These are phyloP conservation scores for Genyomyrus donnyi DNA, from an alignment of 2,113 vertebrate genomes.

Conservation along the genomic window DNA sequence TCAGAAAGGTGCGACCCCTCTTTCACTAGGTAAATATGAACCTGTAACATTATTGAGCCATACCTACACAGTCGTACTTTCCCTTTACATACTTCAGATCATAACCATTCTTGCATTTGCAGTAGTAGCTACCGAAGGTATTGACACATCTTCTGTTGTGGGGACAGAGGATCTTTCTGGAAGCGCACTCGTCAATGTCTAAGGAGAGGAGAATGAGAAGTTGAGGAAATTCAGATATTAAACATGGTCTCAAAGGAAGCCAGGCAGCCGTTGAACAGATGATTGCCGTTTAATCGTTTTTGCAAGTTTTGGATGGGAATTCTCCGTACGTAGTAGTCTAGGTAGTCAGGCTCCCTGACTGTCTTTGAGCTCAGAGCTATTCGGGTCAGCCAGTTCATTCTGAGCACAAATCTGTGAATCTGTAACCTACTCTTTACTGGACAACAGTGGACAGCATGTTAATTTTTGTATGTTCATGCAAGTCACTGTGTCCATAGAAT, in stretches of 20 bases:
- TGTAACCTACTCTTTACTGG: neutral
- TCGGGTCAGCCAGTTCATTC: neutral
- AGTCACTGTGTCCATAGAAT: neutral
- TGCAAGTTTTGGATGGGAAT: neutral
- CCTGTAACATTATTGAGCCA: neutral
- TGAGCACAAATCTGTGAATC: neutral
- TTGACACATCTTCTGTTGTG: conserved; percentile 81
- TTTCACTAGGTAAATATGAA: neutral
- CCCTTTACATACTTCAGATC: conserved; percentile 72
- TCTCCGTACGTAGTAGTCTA: neutral
- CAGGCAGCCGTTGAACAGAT: neutral
- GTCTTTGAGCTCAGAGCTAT: neutral
- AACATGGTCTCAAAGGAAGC: neutral
- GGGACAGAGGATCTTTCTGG: conserved; percentile 69
- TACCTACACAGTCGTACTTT: conserved; percentile 82
- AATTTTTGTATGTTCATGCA: neutral
- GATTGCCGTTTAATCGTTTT: neutral
- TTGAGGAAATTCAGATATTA: neutral
- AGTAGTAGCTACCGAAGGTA: conserved; percentile 92
- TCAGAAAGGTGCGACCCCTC: neutral
- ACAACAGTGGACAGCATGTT: neutral
- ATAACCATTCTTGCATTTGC: conserved; percentile 83
- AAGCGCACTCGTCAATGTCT: conserved; percentile 85
- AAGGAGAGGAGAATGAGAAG: neutral
- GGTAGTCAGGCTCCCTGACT: neutral